Evolutionary conservation across 2,888 invertebrate species (phyloP).

Genomic region (Coecobrya sp.): DNA sequence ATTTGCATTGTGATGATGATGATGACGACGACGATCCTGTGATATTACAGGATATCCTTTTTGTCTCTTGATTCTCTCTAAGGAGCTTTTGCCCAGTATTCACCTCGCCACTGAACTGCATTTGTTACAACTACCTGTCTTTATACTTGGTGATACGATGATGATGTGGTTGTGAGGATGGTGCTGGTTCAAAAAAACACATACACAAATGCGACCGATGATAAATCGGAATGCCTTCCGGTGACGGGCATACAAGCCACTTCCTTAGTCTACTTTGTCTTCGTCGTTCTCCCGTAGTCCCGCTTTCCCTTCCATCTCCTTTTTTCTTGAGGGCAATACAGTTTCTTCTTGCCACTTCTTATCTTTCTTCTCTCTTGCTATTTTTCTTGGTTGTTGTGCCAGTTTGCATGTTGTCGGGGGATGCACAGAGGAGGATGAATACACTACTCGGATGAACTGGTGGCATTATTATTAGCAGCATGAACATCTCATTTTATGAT

Average conservation of each 20-base stretch:
- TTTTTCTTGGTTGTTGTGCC: neutral
- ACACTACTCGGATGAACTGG: neutral
- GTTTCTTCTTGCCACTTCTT: neutral
- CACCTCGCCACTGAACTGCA: neutral
- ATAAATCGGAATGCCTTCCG: conserved; percentile 69
- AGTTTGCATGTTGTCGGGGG: neutral
- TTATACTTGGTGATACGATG: neutral
- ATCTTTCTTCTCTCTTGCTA: neutral
- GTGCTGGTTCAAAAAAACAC: neutral
- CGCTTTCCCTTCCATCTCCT: neutral
- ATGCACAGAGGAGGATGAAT: neutral
- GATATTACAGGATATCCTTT: conserved; percentile 36
- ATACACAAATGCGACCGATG: conserved; percentile 22
- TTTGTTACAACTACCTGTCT: neutral
- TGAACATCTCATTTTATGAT: conserved; percentile 3
- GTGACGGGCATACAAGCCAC: conserved; percentile 29
- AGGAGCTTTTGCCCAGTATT: neutral
- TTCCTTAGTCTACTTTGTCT: conserved; percentile 19
- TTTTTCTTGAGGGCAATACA: neutral
- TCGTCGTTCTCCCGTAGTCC: neutral
- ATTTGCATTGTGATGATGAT: conserved; percentile 12
- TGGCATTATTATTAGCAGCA: neutral
- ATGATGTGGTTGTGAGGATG: neutral
- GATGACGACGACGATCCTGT: neutral
- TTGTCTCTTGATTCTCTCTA: too few species aligned